Evolutionary conservation across 1,140 invertebrate species (phyloP).

Genomic region (Acromyrmex echinatior): DNA sequence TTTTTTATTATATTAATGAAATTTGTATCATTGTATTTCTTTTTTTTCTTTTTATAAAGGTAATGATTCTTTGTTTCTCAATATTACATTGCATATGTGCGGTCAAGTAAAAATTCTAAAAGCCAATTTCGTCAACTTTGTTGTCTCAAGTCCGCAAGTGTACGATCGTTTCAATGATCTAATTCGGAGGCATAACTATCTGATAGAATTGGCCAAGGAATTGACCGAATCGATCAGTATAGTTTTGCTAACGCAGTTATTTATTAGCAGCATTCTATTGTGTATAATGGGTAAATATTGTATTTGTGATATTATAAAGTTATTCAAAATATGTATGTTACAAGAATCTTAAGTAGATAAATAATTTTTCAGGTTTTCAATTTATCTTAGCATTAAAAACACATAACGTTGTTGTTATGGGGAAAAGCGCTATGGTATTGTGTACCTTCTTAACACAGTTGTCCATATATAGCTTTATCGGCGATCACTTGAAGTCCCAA

Average conservation of each 20-base stretch:
- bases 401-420: background rate
- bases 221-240: constrained; percentile 36
- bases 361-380: constrained; percentile 64
- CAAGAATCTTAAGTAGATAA: background rate
- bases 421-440: constrained; percentile 31
- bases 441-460: constrained; percentile 40
- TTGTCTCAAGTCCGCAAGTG: background rate
- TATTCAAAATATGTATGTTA: background rate
- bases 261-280: constrained; percentile 59
- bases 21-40: background rate
- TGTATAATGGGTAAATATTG: constrained; percentile 57
- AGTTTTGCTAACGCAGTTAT: constrained; percentile 49
- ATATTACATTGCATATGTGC: constrained; percentile 63
- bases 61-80: constrained; percentile 61
- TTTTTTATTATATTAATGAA: background rate
- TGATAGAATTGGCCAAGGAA: constrained; percentile 30
- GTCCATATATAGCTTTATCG: constrained; percentile 58
- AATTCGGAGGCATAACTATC: constrained; percentile 27
- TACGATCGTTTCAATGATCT: background rate
- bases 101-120: constrained; percentile 64
- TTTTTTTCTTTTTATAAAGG: constrained; percentile 45
- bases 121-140: constrained; percentile 11
- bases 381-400: constrained; percentile 59
- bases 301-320: background rate
- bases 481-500: constrained; percentile 62